These are phyloP conservation scores for Hydrotaea diabolus DNA, from an alignment of 2,888 invertebrate species.

Conservation along the genomic window DNA sequence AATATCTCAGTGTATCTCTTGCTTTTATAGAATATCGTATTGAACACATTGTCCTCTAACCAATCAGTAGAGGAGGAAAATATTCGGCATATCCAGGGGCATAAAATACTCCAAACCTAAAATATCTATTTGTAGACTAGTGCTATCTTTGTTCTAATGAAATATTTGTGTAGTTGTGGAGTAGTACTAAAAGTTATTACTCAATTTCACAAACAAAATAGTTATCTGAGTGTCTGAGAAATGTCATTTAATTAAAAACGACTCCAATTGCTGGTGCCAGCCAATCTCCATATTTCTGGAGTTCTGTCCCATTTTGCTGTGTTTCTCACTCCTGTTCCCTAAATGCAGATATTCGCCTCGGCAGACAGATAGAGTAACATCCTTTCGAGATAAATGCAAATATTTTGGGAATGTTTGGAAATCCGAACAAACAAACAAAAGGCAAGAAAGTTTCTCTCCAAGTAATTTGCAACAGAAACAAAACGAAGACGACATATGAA, in stretches of 20 bases:
- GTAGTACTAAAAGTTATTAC: no score
- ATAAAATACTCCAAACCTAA: no score
- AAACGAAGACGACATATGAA: conserved; percentile 45
- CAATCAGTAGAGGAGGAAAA: no score
- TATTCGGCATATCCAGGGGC: no score
- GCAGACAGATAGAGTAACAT: conserved; percentile 30
- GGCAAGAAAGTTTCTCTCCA: conserved; percentile 45
- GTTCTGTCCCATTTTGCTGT: neutral
- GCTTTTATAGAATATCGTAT: no score
- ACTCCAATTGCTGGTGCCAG: conserved; percentile 38
- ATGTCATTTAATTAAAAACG: conserved; percentile 19
- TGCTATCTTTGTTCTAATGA: no score
- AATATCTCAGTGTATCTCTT: no score
- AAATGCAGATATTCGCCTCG: neutral
- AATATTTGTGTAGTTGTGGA: no score
- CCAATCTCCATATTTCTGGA: conserved; percentile 26
- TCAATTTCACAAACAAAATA: no score
- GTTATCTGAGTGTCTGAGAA: neutral
- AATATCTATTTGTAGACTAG: no score
- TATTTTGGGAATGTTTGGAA: conserved; percentile 47
- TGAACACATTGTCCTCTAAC: no score
- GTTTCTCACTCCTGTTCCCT: neutral
- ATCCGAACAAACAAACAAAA: conserved; percentile 41
- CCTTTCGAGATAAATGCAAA: conserved; percentile 60
- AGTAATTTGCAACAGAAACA: conserved; percentile 51